phyloP scores from a whole-genome alignment of 2,113 vertebrate genomes.

The Phyllostomus hastatus region DNA sequence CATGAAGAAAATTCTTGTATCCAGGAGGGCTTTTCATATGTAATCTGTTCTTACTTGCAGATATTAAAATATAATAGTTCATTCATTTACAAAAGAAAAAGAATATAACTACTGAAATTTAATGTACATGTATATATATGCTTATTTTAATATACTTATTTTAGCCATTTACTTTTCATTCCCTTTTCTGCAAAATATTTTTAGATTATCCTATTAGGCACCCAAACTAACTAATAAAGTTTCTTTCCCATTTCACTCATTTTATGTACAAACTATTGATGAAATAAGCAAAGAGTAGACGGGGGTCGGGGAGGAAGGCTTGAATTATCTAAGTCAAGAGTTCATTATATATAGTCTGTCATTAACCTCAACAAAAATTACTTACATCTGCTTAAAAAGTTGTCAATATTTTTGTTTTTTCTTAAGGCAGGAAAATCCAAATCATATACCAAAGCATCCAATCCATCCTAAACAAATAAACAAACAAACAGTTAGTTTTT shows the following conservation, averaged over 20 bases:
- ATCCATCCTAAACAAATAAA: conserved; percentile 88
- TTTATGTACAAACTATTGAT: conserved; percentile 1
- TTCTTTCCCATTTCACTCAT: conserved; percentile 29
- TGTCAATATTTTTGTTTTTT: conserved; percentile 99
- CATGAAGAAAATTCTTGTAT: neutral
- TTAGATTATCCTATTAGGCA: neutral
- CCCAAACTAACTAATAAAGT: conserved; percentile 7
- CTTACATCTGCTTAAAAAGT: conserved; percentile 99
- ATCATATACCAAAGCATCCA: conserved; percentile 98
- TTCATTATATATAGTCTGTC: neutral
- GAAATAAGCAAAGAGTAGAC: conserved; percentile 25
- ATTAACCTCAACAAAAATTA: conserved; percentile 74
- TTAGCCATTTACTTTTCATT: conserved; percentile 10
- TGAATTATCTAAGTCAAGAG: conserved; percentile 47
- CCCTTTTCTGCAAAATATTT: conserved; percentile 23
- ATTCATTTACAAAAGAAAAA: neutral
- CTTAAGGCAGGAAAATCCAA: conserved; percentile 98
- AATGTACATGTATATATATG: neutral
- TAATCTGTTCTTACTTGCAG: conserved; percentile 1
- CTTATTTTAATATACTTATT: neutral
- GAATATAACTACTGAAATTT: neutral
- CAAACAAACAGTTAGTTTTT: conserved; percentile 52
- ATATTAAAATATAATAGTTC: conserved; percentile 26
- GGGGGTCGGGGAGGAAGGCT: neutral
- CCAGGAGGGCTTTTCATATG: neutral